A percentile compares a stretch with the other conserved stretches of the same genome.
Conservation (phyloP, 2,113 vertebrate species). For the Eretmochelys imbricata region DNA sequence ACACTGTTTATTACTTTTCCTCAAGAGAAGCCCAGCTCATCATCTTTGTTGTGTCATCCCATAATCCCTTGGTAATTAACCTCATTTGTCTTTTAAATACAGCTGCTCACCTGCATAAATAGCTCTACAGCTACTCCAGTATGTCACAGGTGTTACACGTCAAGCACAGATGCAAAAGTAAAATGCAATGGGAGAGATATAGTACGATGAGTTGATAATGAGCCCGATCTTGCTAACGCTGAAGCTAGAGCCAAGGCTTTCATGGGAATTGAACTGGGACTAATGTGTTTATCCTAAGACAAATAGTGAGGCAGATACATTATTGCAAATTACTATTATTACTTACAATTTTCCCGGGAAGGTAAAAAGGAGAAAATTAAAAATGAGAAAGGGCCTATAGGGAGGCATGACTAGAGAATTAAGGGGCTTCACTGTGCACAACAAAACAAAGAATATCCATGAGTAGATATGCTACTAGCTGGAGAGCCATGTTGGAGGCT, state of each 20-base stretch:
- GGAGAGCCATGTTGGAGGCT: not conserved
- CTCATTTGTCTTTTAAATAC: not conserved
- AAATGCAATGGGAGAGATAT: not conserved
- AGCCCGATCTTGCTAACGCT: not conserved
- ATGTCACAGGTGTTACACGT: not conserved
- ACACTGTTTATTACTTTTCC: not conserved
- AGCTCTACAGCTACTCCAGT: not conserved
- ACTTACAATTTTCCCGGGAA: not conserved
- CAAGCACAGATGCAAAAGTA: not conserved
- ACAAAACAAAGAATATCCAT: not conserved
- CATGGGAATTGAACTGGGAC: not conserved
- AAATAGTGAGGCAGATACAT: not conserved
- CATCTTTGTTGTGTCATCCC: not conserved
- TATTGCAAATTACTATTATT: not conserved
- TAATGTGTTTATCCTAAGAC: not conserved
- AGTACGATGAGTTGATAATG: not conserved
- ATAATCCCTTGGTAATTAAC: not conserved
- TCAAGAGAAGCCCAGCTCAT: not conserved
- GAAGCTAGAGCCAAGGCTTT: fast-evolving
- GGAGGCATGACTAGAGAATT: not conserved
- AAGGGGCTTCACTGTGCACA: not conserved
- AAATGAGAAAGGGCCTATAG: not conserved
- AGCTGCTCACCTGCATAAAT: not conserved
- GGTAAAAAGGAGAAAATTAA: not conserved
- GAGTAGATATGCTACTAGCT: fast-evolving